Base-by-base conservation (phyloP, 2,888 invertebrate genomes). In the Lycaena phlaeas region DNA sequence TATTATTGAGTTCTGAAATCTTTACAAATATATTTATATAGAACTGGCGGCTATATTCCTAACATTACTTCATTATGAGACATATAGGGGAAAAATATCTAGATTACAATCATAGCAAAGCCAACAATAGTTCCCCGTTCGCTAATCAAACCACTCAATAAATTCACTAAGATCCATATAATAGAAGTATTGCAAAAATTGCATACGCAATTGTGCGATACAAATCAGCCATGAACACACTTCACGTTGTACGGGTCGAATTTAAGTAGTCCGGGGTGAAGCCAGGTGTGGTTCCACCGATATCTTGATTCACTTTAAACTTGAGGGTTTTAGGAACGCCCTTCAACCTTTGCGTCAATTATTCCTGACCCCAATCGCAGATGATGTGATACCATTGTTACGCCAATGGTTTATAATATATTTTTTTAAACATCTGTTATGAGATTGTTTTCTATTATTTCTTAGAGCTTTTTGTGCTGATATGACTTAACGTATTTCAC, bases 291-390 rank as follows among this genome's bases (percentile, higher is more conserved):
- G 49, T 41, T 42, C 25, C 63, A 59, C 56, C 74, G 66, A 71
- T 78, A 84, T 84, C 82, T 84, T 82, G 84, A 81, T 79, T 78
- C 68, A 70, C 69, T 75, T 60, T 53, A 53, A 50, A 58, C 55
- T 58, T 68, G 72, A 74, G 65, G 73, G 79, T 71, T 71, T 76
- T 68, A 68, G 70, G 70, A 68, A 64, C 73, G 68, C 77, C 75
- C 68, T 74, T 68, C 70, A 69, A 73, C 74, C 67, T 69, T 76
- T 69, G 63, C 75, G 73, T 75, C 78, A 78, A 79, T 82, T 82
- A 81, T 79, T 70, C 65, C 64, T 76, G 71, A 79, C 82, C 82
- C 81, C 79, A 78, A 82, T 81, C 81, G 77, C 63, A 77, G 82
- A 82, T 84, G 81, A 78, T 75, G 76, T 61, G 82, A 82, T 82